Conservation (phyloP, 2,797 vertebrate genomes). For the Etheostoma perlongum region DNA sequence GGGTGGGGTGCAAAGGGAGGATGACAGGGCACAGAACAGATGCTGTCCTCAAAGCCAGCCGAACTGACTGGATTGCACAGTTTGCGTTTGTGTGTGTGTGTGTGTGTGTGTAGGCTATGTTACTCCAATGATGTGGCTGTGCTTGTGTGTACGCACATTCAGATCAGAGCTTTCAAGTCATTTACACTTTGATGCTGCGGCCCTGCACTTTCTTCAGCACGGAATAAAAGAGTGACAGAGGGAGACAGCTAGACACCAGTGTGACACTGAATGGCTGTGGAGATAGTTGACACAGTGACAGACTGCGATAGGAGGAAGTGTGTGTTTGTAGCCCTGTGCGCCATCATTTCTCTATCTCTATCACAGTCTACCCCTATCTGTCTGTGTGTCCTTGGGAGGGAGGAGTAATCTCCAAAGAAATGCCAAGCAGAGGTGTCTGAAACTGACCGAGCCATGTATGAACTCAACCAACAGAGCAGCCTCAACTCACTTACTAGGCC, state of each 20-base stretch:
- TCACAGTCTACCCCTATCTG: constrained; percentile 26
- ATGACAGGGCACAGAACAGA: constrained; percentile 80
- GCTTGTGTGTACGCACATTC: constrained; percentile 30
- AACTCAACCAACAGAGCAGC: constrained; percentile 25
- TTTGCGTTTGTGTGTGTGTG: constrained; percentile 23
- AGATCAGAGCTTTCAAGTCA: constrained; percentile 71
- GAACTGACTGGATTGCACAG: constrained; percentile 59
- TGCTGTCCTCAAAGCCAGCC: constrained; percentile 78
- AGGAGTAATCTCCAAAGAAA: constrained; percentile 51
- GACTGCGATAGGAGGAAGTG: constrained; percentile 49
- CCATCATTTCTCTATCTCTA: constrained; percentile 57
- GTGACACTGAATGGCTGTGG: constrained; percentile 58
- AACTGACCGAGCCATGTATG: constrained; percentile 42
- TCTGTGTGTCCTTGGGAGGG: constrained; percentile 28
- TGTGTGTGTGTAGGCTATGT: constrained; percentile 34
- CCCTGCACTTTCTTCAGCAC: constrained; percentile 57
- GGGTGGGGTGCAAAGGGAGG: constrained; percentile 74
- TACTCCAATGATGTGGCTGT: constrained; percentile 35
- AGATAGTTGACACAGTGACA: constrained; percentile 67
- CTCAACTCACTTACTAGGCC: not conserved
- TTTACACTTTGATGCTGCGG: constrained; percentile 67
- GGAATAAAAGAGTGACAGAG: constrained; percentile 66
- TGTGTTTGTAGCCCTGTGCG: constrained; percentile 39
- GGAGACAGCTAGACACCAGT: constrained; percentile 56
- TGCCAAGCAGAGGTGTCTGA: constrained; percentile 63